Conservation (phyloP, 2,888 invertebrate species). For the Chymomyza procnemis region DNA sequence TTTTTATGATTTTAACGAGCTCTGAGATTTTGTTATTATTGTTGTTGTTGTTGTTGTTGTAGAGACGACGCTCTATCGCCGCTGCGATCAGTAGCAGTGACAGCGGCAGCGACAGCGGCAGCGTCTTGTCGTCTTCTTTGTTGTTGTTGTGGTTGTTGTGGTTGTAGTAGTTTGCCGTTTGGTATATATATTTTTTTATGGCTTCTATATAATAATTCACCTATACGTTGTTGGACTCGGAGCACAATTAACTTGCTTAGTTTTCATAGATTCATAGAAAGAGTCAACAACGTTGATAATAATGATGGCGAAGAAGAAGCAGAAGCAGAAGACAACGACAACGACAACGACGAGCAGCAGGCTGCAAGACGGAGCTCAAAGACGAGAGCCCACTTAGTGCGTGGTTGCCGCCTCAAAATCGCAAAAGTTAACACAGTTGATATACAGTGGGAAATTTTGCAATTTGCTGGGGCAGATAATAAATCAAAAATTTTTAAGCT, state of each 20-base stretch:
- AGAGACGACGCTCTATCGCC: conserved; percentile 20
- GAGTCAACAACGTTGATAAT: conserved; percentile 21
- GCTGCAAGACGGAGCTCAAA: neutral
- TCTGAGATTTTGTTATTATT: conserved; percentile 53
- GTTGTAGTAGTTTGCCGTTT: conserved; percentile 7
- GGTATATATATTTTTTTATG: conserved; percentile 58
- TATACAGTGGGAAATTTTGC: neutral
- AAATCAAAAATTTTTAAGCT: too few species aligned
- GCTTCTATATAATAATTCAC: conserved; percentile 71
- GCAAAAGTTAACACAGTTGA: conserved; percentile 15
- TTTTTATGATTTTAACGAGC: conserved; percentile 58
- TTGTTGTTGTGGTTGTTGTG: conserved; percentile 30
- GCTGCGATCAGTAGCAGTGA: conserved; percentile 18
- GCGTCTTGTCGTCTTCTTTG: neutral
- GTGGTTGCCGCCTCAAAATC: conserved; percentile 43
- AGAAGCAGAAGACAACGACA: conserved; percentile 4
- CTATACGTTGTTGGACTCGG: conserved; percentile 61
- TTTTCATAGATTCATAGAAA: conserved; percentile 58
- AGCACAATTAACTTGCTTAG: conserved; percentile 60
- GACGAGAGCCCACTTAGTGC: neutral
- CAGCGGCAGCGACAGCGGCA: neutral
- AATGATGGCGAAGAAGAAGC: conserved; percentile 37
- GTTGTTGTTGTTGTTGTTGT: conserved; percentile 19
- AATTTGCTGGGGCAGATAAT: neutral
- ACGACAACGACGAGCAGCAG: neutral